Conservation (phyloP, 2,888 invertebrate genomes). For the Sisyra terminalis region DNA sequence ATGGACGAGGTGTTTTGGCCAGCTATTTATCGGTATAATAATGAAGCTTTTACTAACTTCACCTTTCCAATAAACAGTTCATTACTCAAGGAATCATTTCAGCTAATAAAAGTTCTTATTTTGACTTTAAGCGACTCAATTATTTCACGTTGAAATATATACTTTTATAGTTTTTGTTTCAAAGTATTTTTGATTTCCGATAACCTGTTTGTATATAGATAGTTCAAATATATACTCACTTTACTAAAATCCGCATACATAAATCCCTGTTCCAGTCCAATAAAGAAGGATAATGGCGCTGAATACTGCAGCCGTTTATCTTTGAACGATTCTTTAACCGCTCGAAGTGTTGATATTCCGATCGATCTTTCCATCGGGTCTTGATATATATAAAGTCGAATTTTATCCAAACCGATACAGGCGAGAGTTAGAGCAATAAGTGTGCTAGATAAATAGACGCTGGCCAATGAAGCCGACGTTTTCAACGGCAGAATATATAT, state of each 20-base stretch:
- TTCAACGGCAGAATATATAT: constrained; percentile 21
- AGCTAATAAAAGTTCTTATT: too few species aligned
- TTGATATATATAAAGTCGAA: constrained; percentile 37
- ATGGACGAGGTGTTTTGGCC: too few species aligned
- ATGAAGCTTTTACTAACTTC: too few species aligned
- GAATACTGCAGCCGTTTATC: constrained; percentile 51
- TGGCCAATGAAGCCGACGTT: constrained; percentile 24
- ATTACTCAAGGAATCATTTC: too few species aligned
- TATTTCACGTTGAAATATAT: too few species aligned
- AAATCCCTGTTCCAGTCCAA: constrained; percentile 72
- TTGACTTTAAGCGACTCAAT: too few species aligned
- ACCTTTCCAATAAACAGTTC: too few species aligned
- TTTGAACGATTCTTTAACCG: constrained; percentile 32
- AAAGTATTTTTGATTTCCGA: too few species aligned
- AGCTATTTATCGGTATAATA: too few species aligned
- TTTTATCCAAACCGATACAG: constrained; percentile 31
- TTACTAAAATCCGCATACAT: constrained; percentile 70
- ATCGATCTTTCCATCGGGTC: constrained; percentile 29
- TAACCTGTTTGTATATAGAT: too few species aligned
- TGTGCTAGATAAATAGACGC: constrained; percentile 28
- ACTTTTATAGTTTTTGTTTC: too few species aligned
- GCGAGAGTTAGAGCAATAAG: constrained; percentile 28
- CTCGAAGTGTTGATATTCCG: constrained; percentile 28
- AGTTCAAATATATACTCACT: constrained; percentile 26
- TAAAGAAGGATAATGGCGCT: constrained; percentile 61